These are phyloP conservation scores for Willisornis vidua DNA, from an alignment of 2,113 vertebrate species.

Conservation along the genomic window DNA sequence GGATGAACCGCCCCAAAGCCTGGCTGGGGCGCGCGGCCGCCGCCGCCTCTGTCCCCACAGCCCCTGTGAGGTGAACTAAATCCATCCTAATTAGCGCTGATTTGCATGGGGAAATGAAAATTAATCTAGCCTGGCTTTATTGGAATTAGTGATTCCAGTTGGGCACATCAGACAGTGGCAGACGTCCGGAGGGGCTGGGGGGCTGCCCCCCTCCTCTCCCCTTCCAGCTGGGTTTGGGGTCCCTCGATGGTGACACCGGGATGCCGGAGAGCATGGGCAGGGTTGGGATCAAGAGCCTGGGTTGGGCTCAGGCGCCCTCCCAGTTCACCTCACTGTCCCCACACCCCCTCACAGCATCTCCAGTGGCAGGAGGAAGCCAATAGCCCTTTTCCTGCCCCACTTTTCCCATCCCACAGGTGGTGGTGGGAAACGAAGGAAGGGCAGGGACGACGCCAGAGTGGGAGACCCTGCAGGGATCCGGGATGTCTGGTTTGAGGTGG, in stretches of 20 bases:
- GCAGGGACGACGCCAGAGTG: neutral
- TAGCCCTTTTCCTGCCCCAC: fast-evolving
- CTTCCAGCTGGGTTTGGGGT: neutral
- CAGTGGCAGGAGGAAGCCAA: fast-evolving
- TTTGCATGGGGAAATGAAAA: conserved; percentile 70
- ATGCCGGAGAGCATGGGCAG: neutral
- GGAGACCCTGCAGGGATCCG: neutral
- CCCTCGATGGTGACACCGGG: neutral
- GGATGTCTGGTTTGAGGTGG: neutral
- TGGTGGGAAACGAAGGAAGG: fast-evolving
- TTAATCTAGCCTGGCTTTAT: conserved; percentile 47
- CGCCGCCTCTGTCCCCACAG: conserved; percentile 43
- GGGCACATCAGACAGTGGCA: neutral
- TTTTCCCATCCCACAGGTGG: neutral
- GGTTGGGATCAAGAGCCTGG: neutral
- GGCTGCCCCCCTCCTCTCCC: neutral
- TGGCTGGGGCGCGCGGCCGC: neutral
- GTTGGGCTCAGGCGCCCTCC: neutral
- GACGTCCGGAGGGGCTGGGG: neutral
- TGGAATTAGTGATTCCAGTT: conserved; percentile 31
- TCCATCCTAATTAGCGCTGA: conserved; percentile 72
- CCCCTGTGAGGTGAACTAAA: conserved; percentile 65
- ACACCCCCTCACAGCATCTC: neutral
- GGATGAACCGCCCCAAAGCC: neutral
- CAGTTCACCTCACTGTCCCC: neutral